A percentile compares a stretch with the other conserved stretches of the same genome.
Evolutionary conservation across 2,113 vertebrate species (phyloP).

Genomic region (Clarias macrocephalus): DNA sequence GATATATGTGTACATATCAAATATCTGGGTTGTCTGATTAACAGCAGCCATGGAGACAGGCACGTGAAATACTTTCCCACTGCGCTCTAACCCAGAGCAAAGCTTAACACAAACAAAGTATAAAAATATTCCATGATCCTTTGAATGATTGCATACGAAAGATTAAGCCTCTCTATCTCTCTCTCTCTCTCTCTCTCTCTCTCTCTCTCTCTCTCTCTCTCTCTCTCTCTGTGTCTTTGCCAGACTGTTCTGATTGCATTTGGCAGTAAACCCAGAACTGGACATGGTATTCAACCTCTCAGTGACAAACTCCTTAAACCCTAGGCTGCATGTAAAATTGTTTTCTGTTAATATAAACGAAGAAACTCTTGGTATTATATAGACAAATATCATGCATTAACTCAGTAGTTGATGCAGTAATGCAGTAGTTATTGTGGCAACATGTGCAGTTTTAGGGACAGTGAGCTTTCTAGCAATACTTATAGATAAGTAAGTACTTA

Average conservation of each 20-base stretch:
- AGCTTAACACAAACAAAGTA: conserved; percentile 31
- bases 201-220: neutral
- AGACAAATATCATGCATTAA: neutral
- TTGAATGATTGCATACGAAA: conserved; percentile 13
- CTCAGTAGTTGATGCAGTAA: too few species aligned
- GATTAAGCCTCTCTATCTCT: conserved; percentile 21
- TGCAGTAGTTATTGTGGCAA: neutral
- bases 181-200: neutral
- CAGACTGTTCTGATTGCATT: conserved; percentile 31
- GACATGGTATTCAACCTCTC: neutral
- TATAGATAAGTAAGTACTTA: neutral
- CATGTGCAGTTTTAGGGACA: neutral
- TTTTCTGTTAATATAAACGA: neutral
- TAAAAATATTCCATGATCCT: conserved; percentile 26
- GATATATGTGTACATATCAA: neutral
- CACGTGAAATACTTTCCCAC: neutral
- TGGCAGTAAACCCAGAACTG: conserved; percentile 18
- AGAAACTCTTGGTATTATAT: neutral
- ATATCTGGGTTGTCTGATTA: conserved; percentile 14
- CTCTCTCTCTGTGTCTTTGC: neutral
- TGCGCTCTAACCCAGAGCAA: neutral
- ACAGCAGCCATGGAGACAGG: neutral
- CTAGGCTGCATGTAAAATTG: neutral
- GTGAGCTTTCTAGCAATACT: neutral
- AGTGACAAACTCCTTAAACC: neutral